These are phyloP conservation scores for Bombycilla garrulus DNA, from an alignment of 2,113 vertebrate genomes.

Conservation along the genomic window DNA sequence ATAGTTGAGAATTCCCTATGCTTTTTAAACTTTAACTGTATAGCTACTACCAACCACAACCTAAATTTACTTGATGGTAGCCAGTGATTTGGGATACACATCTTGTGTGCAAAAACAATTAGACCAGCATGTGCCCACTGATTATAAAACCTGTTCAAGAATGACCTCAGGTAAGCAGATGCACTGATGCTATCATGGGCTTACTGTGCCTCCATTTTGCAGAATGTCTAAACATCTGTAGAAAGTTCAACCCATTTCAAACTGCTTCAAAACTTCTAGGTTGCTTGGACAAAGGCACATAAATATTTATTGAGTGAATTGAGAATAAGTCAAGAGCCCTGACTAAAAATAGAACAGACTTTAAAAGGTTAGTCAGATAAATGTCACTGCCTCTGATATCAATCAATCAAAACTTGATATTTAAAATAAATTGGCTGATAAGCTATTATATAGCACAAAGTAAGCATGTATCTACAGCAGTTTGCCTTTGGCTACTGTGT, in stretches of 20 bases:
- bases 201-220: not conserved
- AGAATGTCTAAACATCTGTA: not conserved
- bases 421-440: not conserved
- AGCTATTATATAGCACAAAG: not conserved
- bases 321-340: not conserved
- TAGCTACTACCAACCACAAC: not conserved
- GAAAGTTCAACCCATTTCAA: not conserved
- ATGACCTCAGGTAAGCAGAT: not conserved
- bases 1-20: not conserved
- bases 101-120: not conserved
- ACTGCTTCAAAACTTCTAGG: not conserved
- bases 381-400: not conserved
- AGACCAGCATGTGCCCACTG: not conserved
- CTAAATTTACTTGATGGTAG: not conserved
- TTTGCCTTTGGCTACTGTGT: not conserved
- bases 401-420: not conserved
- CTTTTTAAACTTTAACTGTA: not conserved
- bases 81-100: not conserved
- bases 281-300: not conserved
- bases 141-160: not conserved
- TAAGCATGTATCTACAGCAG: not conserved
- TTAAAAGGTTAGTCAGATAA: slow-evolving; percentile 16
- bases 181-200: not conserved
- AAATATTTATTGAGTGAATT: not conserved
- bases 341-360: not conserved